A percentile compares a stretch with the other conserved stretches of the same genome.
Conservation (phyloP, 2,113 vertebrate species). For the mouse (Mus musculus) region DNA sequence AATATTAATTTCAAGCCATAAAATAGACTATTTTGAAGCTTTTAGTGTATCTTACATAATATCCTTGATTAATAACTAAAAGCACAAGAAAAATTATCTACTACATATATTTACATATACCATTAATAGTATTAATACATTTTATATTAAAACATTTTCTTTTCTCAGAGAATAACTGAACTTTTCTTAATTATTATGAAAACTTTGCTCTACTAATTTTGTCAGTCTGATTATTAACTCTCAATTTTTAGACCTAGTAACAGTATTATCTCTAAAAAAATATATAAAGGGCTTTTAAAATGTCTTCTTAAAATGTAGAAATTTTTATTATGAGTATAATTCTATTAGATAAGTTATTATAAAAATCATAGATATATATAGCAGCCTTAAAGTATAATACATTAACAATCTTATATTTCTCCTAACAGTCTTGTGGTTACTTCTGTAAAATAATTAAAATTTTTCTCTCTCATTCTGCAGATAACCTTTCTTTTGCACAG, state of each 20-base stretch:
- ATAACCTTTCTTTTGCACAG: neutral
- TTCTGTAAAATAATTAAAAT: neutral
- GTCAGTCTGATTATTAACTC: neutral
- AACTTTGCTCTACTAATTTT: neutral
- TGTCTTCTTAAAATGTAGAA: neutral
- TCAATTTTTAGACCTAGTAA: neutral
- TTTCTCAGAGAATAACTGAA: neutral
- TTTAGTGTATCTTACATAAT: neutral
- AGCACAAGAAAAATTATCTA: neutral
- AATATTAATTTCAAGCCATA: neutral
- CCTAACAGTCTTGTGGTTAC: neutral
- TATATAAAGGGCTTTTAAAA: neutral
- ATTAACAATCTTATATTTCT: neutral
- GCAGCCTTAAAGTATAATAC: neutral
- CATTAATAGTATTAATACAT: neutral
- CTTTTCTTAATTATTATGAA: neutral
- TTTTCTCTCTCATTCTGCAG: neutral
- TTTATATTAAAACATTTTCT: neutral
- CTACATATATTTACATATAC: neutral
- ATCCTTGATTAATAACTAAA: neutral
- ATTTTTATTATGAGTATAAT: neutral
- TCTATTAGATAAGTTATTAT: neutral
- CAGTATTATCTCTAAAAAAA: neutral
- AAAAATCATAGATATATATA: neutral
- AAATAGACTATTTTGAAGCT: neutral